phyloP scores from a whole-genome alignment of 2,888 invertebrate genomes.

The Caenorhabditis becei region DNA sequence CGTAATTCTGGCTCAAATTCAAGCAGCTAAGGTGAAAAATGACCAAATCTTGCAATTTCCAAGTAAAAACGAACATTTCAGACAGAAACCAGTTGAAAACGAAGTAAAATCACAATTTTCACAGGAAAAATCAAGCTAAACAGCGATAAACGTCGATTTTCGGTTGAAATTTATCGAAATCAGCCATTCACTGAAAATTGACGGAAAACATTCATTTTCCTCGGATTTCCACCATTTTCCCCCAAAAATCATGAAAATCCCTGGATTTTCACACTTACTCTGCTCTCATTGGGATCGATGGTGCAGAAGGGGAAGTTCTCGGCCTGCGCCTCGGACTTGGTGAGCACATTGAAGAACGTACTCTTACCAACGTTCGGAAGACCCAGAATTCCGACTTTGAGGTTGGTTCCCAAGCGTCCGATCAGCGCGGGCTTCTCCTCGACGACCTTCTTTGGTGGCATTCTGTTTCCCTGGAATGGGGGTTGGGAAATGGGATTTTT shows the following conservation, averaged over 20 bases:
- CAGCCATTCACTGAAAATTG: no score
- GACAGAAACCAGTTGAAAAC: no score
- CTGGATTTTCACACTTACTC: conserved; percentile 49
- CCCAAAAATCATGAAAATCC: no score
- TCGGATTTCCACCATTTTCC: conserved; percentile 76
- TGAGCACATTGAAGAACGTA: conserved; percentile 99
- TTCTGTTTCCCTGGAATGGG: conserved; percentile 70
- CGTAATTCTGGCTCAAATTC: no score
- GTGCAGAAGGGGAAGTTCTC: conserved; percentile 99
- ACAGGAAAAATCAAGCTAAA: no score
- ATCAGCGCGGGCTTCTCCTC: conserved; percentile 88
- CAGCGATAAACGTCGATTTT: no score
- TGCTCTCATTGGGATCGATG: conserved; percentile 98
- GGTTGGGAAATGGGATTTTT: background rate
- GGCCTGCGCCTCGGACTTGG: conserved; percentile 96
- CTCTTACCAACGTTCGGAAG: conserved; percentile 99
- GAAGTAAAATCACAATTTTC: no score
- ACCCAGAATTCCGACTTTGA: conserved; percentile 87
- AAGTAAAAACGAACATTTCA: no score
- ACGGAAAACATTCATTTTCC: no score
- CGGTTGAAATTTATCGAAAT: no score
- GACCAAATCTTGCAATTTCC: no score
- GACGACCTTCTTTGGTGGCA: conserved; percentile 88
- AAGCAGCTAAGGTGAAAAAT: no score
- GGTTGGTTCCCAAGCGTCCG: conserved; percentile 80